Conservation (phyloP, 2,888 invertebrate species). For the Drosophila borealis region DNA sequence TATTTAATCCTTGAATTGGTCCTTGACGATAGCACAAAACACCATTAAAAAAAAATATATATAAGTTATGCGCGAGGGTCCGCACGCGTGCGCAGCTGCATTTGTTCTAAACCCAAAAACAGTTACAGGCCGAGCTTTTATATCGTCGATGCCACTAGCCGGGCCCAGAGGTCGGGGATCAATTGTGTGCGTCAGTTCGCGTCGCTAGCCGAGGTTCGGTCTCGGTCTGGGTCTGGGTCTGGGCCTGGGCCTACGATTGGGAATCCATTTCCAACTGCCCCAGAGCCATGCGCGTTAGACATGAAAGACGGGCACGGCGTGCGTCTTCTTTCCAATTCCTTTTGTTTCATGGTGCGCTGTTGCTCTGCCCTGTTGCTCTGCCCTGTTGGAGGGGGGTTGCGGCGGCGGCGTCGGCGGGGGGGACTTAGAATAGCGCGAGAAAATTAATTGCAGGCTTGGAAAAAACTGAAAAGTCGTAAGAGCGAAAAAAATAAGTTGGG, state of each 20-base stretch:
- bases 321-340: constrained; percentile 36
- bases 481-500: constrained; percentile 70
- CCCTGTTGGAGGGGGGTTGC: not conserved
- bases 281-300: constrained; percentile 49
- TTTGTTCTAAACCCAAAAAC: constrained; percentile 70
- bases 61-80: constrained; percentile 18
- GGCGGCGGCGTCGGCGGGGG: not conserved
- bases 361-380: not conserved
- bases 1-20: constrained; percentile 4
- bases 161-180: constrained; percentile 13
- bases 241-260: constrained; percentile 3
- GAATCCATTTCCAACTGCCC: constrained; percentile 36
- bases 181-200: constrained; percentile 23
- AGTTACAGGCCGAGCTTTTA: constrained; percentile 66
- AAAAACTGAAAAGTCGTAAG: constrained; percentile 39
- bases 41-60: constrained; percentile 27
- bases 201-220: not conserved
- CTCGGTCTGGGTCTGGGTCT: not conserved
- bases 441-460: constrained; percentile 73
- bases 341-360: constrained; percentile 34
- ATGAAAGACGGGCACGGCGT: constrained; percentile 52
- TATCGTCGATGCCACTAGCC: constrained; percentile 36
- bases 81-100: constrained; percentile 58
- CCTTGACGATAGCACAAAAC: constrained; percentile 3
- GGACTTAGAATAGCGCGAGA: constrained; percentile 41